phyloP scores from a whole-genome alignment of 2,113 vertebrate genomes.

The Sturnus vulgaris region DNA sequence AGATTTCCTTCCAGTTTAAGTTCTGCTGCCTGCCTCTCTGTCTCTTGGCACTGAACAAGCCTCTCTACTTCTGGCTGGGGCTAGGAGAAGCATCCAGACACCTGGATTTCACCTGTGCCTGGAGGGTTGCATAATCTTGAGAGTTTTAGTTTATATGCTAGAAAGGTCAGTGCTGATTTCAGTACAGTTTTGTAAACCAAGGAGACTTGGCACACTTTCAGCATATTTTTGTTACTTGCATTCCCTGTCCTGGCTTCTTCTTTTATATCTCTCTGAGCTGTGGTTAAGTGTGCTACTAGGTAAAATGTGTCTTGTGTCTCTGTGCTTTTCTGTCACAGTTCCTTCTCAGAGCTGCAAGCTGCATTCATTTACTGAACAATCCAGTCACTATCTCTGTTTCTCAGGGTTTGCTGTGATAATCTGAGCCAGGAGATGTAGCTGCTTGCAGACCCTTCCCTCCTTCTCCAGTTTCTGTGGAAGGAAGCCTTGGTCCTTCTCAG shows the following conservation, averaged over 20 bases:
- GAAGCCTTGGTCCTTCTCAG: neutral
- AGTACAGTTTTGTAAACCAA: neutral
- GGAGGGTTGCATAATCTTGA: neutral
- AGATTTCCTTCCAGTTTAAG: neutral
- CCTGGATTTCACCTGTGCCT: neutral
- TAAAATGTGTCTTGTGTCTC: neutral
- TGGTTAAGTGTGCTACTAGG: neutral
- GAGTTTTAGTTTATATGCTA: neutral
- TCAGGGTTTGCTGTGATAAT: neutral
- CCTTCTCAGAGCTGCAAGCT: neutral
- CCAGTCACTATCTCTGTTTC: neutral
- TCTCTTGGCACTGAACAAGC: neutral
- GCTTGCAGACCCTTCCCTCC: neutral
- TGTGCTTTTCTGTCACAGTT: neutral
- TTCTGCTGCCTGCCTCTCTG: neutral
- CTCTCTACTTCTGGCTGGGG: neutral
- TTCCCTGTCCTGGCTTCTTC: neutral
- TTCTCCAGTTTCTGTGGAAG: neutral
- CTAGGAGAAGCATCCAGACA: neutral
- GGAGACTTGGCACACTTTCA: neutral
- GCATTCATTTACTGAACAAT: neutral
- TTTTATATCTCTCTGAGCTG: neutral
- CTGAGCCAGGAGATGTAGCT: neutral
- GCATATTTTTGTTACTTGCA: neutral
- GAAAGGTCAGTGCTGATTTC: neutral